These are phyloP conservation scores for Morone saxatilis DNA, from an alignment of 2,113 vertebrate species.

Conservation along the genomic window DNA sequence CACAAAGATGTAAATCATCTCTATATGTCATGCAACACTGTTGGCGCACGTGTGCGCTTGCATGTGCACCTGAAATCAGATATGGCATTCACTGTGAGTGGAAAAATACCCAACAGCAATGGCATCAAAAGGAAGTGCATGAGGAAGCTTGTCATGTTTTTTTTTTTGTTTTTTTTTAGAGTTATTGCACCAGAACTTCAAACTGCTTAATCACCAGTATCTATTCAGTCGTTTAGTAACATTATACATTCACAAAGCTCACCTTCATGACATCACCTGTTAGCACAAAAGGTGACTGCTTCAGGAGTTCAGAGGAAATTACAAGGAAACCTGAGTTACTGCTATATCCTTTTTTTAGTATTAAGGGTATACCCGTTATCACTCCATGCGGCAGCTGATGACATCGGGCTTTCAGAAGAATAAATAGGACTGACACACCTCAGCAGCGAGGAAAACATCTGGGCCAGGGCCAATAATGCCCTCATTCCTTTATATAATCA, in stretches of 20 bases:
- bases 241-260: slow-evolving; percentile 3
- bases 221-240: slow-evolving; percentile 17
- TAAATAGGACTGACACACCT: slow-evolving; percentile 34
- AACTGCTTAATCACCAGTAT: slow-evolving; percentile 30
- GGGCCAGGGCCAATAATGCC: slow-evolving; percentile 32
- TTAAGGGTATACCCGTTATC: slow-evolving; percentile 38
- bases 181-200: slow-evolving; percentile 3
- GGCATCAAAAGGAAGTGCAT: slow-evolving; percentile 29
- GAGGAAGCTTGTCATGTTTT: slow-evolving; percentile 23
- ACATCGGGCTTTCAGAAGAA: slow-evolving; percentile 1
- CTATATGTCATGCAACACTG: background rate
- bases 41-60: slow-evolving; percentile 28
- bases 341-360: background rate
- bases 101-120: slow-evolving; percentile 55
- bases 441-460: slow-evolving; percentile 37
- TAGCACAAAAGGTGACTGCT: slow-evolving; percentile 4
- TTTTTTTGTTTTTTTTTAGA: background rate
- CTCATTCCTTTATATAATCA: slow-evolving; percentile 41
- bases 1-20: slow-evolving; percentile 15
- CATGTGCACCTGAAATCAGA: slow-evolving; percentile 64
- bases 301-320: slow-evolving; percentile 7
- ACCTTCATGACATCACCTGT: slow-evolving; percentile 25
- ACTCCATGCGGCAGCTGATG: slow-evolving; percentile 41
- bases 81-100: slow-evolving; percentile 19
- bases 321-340: background rate